These are phyloP conservation scores for Cassiopea xamachana DNA, from an alignment of 30 jellyfish, hydroid and myxozoan genomes.

Conservation along the genomic window DNA sequence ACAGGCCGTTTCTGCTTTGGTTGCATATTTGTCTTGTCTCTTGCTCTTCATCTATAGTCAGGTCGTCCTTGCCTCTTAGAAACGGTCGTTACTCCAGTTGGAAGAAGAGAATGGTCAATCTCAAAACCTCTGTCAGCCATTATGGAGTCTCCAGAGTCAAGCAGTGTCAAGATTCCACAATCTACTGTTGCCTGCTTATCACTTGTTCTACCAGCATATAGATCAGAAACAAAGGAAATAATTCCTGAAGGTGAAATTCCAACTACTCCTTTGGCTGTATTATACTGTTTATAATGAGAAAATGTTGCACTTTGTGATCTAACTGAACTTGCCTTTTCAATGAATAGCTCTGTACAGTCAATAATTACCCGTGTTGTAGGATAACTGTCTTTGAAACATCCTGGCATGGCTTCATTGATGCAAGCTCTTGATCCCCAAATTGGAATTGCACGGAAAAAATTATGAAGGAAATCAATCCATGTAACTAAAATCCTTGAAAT, in stretches of 20 bases:
- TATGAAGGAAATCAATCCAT: constrained; percentile 61
- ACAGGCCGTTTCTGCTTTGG: too few species aligned
- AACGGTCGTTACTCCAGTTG: constrained; percentile 49
- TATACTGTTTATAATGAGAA: constrained; percentile 67
- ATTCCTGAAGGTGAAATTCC: constrained; percentile 84
- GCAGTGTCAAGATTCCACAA: constrained; percentile 31
- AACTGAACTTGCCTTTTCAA: constrained; percentile 74
- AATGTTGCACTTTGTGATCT: constrained; percentile 74
- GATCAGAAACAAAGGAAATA: constrained; percentile 70
- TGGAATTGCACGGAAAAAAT: constrained; percentile 44
- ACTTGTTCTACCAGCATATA: constrained; percentile 66
- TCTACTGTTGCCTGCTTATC: constrained; percentile 41
- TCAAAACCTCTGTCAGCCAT: constrained; percentile 83
- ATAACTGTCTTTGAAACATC: constrained; percentile 51
- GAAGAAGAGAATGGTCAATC: constrained; percentile 41
- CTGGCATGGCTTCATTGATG: constrained; percentile 66
- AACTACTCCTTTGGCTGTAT: constrained; percentile 84
- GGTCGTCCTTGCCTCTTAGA: constrained; percentile 44
- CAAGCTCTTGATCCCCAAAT: constrained; percentile 58
- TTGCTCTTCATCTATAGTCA: constrained; percentile 49
- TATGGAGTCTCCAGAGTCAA: constrained; percentile 64
- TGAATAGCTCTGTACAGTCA: constrained; percentile 72
- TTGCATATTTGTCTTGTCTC: constrained; percentile 38
- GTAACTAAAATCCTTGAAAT: constrained; percentile 36
- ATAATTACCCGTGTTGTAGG: constrained; percentile 64